These are phyloP conservation scores for Ophioderma brevispina DNA, from an alignment of 35 echinoderm and acorn worm species.

Conservation along the genomic window DNA sequence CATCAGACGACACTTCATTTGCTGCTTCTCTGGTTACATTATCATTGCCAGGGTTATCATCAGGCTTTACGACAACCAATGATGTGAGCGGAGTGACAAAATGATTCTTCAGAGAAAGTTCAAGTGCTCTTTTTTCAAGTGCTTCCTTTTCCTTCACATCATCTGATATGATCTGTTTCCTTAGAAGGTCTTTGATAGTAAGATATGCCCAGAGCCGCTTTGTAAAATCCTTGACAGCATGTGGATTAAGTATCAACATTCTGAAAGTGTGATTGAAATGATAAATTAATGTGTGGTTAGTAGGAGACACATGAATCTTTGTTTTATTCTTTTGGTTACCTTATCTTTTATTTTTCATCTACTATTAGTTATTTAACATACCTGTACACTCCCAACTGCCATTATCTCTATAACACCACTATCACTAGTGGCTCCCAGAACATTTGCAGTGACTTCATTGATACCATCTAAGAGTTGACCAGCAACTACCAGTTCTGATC, in stretches of 20 bases:
- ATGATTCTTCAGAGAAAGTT: conserved; percentile 89
- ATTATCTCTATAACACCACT: neutral
- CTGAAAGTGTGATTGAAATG: neutral
- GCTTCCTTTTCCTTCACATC: conserved; percentile 6
- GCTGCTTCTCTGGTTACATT: too few relatives aligned
- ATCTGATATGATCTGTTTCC: conserved; percentile 21
- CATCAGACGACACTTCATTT: too few relatives aligned
- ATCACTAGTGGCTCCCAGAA: neutral
- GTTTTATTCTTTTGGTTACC: neutral
- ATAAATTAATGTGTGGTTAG: neutral
- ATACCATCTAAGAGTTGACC: conserved; percentile 56
- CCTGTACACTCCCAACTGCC: neutral
- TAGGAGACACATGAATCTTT: neutral
- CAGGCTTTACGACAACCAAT: conserved; percentile 78
- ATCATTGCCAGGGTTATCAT: conserved; percentile 1
- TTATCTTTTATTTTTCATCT: neutral
- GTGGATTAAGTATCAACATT: conserved; percentile 13
- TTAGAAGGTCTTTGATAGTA: conserved; percentile 79
- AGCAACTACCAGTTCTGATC: conserved; percentile 76
- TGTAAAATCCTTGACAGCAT: conserved; percentile 70
- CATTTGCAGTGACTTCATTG: neutral
- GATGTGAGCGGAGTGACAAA: conserved; percentile 94
- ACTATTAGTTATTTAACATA: neutral
- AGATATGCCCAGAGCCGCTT: conserved; percentile 92
- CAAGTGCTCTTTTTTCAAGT: conserved; percentile 58